Evolutionary conservation across 1,140 invertebrate genomes (phyloP), one percentile per base, ranked within the genome.

Genomic region (Pseudomyrmex sp.): DNA sequence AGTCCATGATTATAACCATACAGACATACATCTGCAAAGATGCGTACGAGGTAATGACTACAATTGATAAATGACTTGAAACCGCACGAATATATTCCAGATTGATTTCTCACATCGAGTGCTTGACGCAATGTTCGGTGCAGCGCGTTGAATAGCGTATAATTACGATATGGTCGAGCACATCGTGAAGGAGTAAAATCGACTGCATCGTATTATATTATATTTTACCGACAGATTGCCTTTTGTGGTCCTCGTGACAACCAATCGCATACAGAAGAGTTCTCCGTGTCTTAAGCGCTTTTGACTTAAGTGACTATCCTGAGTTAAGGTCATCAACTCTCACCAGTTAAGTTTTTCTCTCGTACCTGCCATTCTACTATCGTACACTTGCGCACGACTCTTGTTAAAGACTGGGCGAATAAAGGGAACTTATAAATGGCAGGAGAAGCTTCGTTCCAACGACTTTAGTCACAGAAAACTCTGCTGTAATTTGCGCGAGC

Each of bases 401-500:
- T 35, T 35, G 35, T 35, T 35, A 35, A 35, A 35, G 35, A 35
- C 35, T 35, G 35, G 35, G 5, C 35, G 35, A 35, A 35, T 35
- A 35, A 35, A 35, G 5, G 5, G 35, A 35, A 35, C 35, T 35
- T 35, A 35, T 35, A 35, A 35, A 35, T 35, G 35, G 5, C 35
- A 35, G 5, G 35, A 35, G 35, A 35, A 35, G 35, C 35, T 35
- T 35, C 35, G 35, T 35, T 35, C 35, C 35, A 35, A 35, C 7
- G 35, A 35, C 35, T 35, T 35, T 35, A 35, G 35, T 35, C 5
- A 35, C 35, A 35, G 35, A 35, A 35, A 35, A 35, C 5, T 35
- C 35, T 35, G 35, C 35, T 35, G 68, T 69, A 85, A 63, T 61
- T 62, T 18, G 52, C 44, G n/a, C 23, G 77, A 86, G 84, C 85